Percentiles rank a stretch among this genome's conserved stretches.
Evolutionary conservation across 2,888 invertebrate species (phyloP).

Genomic region (Notodonta ziczac): DNA sequence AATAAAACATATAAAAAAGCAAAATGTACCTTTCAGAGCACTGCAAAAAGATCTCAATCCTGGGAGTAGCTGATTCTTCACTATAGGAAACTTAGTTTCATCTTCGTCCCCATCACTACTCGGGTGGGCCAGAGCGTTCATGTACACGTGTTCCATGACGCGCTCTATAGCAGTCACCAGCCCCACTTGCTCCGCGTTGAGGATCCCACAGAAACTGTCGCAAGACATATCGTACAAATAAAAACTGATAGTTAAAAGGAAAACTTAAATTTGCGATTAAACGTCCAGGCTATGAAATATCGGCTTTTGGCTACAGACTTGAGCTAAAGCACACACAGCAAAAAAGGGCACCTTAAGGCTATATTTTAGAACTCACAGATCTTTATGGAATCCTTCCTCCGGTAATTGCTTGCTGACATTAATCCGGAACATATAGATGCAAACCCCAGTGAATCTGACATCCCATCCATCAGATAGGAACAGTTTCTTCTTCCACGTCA

Average conservation of each 20-base stretch:
- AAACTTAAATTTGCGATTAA: too few relatives aligned
- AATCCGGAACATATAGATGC: slow-evolving; percentile 94
- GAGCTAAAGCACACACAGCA: too few relatives aligned
- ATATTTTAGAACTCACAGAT: slow-evolving; percentile 77
- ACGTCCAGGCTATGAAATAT: neutral
- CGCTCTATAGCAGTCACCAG: slow-evolving; percentile 94
- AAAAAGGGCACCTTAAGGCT: too few relatives aligned
- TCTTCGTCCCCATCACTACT: slow-evolving; percentile 92
- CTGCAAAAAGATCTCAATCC: slow-evolving; percentile 94
- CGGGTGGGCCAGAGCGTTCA: slow-evolving; percentile 94
- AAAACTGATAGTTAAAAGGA: too few relatives aligned
- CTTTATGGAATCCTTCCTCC: slow-evolving; percentile 97
- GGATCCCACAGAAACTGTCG: slow-evolving; percentile 89
- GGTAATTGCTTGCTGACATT: slow-evolving; percentile 93
- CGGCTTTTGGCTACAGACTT: too few relatives aligned
- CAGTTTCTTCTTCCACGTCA: slow-evolving; percentile 89
- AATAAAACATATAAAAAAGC: too few relatives aligned
- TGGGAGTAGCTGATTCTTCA: slow-evolving; percentile 92
- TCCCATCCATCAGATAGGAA: slow-evolving; percentile 95
- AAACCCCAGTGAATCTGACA: slow-evolving; percentile 91
- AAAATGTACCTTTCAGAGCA: slow-evolving; percentile 88
- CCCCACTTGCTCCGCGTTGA: slow-evolving; percentile 91
- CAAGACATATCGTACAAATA: neutral
- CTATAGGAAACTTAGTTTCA: slow-evolving; percentile 90
- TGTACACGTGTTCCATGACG: slow-evolving; percentile 94